phyloP scores from a whole-genome alignment of 1,140 invertebrate genomes.

The Diuraphis noxia region DNA sequence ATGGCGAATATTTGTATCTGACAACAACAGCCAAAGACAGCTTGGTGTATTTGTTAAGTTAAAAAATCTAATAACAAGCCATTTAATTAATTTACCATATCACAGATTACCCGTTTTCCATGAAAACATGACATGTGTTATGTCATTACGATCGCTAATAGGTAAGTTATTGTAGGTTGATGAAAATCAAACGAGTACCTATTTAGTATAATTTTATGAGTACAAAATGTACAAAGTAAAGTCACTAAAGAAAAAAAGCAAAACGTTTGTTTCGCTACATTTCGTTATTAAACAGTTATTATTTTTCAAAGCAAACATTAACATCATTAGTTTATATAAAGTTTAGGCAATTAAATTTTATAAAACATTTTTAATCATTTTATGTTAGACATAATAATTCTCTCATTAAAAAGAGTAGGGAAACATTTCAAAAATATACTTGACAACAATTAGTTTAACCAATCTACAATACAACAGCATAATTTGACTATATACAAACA shows the following conservation, averaged over 20 bases:
- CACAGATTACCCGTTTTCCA: not conserved
- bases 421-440: too few species aligned
- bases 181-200: not conserved
- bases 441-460: too few species aligned
- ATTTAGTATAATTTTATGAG: too few species aligned
- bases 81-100: not conserved
- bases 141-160: not conserved
- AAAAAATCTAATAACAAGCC: not conserved
- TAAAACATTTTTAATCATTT: not conserved
- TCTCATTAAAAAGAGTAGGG: not conserved
- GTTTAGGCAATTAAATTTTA: not conserved
- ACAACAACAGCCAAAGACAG: not conserved
- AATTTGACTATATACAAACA: too few species aligned
- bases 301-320: not conserved
- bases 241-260: not conserved
- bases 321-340: not conserved
- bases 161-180: not conserved
- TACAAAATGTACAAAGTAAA: not conserved
- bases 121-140: not conserved
- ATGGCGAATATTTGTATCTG: not conserved
- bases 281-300: too few species aligned
- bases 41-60: not conserved
- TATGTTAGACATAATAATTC: not conserved
- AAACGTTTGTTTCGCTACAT: not conserved
- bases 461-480: too few species aligned